Percentiles rank a stretch among this genome's conserved stretches.
These are phyloP conservation scores for Bombus difficillimus DNA, from an alignment of 1,140 invertebrate genomes.

Conservation along the genomic window DNA sequence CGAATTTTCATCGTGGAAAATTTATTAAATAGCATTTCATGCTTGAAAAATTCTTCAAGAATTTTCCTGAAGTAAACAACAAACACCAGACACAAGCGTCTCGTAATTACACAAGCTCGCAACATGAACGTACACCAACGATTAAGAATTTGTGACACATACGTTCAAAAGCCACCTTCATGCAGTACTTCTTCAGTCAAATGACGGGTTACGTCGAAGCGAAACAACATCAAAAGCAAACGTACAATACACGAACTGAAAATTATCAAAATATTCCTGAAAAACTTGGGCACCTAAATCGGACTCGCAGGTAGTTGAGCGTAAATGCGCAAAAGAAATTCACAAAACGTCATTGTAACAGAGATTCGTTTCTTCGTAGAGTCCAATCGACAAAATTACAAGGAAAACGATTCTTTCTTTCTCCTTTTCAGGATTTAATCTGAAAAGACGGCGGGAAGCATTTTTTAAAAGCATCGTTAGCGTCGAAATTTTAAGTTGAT, in stretches of 20 bases:
- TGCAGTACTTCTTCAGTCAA: neutral
- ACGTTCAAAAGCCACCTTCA: neutral
- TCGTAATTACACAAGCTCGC: neutral
- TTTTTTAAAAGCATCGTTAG: neutral
- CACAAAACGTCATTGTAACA: neutral
- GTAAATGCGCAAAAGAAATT: neutral
- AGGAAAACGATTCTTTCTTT: neutral
- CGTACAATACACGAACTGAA: neutral
- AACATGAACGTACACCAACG: neutral
- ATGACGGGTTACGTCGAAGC: neutral
- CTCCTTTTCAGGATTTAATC: neutral
- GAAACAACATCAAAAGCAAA: conserved; percentile 13
- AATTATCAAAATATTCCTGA: neutral
- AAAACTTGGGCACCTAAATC: neutral
- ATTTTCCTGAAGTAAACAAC: neutral
- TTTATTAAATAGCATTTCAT: too few species aligned
- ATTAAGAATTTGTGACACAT: neutral
- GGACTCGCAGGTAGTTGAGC: neutral
- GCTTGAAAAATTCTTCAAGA: neutral
- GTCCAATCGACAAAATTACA: neutral
- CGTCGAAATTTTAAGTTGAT: too few species aligned
- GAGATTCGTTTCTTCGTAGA: neutral
- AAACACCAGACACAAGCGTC: neutral
- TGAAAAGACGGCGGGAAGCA: neutral
- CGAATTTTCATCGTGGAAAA: too few species aligned